These are phyloP conservation scores for Sturnira hondurensis DNA, from an alignment of 2,113 vertebrate species.

Conservation along the genomic window DNA sequence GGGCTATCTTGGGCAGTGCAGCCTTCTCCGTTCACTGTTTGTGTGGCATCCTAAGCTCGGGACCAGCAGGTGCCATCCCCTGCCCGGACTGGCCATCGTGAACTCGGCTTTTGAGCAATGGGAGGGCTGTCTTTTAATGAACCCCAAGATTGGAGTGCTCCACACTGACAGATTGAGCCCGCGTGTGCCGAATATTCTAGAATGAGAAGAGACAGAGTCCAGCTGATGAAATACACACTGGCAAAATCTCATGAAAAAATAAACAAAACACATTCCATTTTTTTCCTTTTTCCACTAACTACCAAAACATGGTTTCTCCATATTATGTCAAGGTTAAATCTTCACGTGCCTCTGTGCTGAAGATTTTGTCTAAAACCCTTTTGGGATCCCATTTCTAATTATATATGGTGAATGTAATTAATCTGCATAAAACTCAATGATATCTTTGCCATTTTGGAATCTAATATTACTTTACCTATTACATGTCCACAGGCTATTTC, in stretches of 20 bases:
- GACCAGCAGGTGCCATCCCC: accelerated
- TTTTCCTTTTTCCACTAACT: not conserved
- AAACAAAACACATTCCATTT: not conserved
- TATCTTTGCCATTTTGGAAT: not conserved
- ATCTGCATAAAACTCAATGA: conserved; percentile 34
- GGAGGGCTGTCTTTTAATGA: not conserved
- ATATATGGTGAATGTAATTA: not conserved
- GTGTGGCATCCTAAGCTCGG: accelerated
- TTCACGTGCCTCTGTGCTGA: not conserved
- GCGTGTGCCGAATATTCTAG: not conserved
- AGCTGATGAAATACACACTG: not conserved
- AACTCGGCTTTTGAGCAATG: not conserved
- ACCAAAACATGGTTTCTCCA: not conserved
- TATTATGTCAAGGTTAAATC: not conserved
- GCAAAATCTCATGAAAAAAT: not conserved
- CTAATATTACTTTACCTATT: not conserved
- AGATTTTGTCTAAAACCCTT: not conserved
- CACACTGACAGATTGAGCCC: not conserved
- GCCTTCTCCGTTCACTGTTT: not conserved
- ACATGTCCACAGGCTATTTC: not conserved
- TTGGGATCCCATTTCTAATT: not conserved
- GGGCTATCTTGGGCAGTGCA: no score
- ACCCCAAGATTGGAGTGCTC: no score
- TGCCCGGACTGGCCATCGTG: not conserved
- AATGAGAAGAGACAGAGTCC: not conserved